Conservation (phyloP, 2,888 invertebrate species). For the Branchipolynoe longqiensis region DNA sequence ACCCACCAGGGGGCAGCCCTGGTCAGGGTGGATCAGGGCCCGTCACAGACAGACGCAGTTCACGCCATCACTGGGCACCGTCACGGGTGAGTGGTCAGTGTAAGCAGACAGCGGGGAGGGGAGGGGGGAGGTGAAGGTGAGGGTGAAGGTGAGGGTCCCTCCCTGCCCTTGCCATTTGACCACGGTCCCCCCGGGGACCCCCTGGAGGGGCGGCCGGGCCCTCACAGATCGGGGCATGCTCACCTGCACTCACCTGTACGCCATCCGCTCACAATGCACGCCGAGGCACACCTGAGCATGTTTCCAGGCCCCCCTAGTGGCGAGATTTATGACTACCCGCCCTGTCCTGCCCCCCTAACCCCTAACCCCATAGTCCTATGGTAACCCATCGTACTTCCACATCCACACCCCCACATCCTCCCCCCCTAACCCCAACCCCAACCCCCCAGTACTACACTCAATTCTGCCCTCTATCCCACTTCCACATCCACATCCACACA, state of each 20-base stretch:
- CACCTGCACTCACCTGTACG: no score
- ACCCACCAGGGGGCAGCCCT: no score
- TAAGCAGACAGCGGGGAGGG: neutral
- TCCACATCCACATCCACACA: no score
- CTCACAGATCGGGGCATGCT: no score
- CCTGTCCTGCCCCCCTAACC: neutral
- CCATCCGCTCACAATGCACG: neutral
- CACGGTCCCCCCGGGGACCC: neutral
- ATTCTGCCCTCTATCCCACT: no score
- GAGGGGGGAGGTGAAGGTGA: neutral
- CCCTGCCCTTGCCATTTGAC: neutral
- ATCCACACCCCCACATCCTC: no score
- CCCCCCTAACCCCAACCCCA: no score
- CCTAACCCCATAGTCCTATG: neutral
- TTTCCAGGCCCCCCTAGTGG: neutral
- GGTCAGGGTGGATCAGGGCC: neutral
- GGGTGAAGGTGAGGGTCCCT: neutral
- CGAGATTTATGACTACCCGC: neutral
- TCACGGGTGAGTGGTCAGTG: slow-evolving; percentile 24
- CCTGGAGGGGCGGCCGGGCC: neutral
- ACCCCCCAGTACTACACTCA: no score
- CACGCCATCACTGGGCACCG: neutral
- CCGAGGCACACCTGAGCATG: slow-evolving; percentile 2
- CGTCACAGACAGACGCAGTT: neutral
- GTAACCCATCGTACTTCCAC: no score